phyloP scores from a whole-genome alignment of 2,797 vertebrate species.

The Anabacerthia variegaticeps region DNA sequence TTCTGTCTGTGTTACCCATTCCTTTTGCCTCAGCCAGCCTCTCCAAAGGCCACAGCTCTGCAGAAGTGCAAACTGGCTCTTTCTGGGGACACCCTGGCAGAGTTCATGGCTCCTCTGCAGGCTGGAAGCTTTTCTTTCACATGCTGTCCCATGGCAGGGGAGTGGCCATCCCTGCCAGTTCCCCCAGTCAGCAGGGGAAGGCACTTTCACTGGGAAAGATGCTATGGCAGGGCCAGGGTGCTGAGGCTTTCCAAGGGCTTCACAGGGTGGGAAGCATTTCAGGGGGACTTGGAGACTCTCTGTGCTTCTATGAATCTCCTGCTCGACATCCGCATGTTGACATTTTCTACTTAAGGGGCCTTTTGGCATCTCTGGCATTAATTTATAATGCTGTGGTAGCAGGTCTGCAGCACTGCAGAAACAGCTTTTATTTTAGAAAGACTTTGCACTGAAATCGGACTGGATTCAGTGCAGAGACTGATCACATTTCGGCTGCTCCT shows the following conservation, averaged over 20 bases:
- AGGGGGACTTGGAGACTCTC: not conserved
- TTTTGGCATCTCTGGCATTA: not conserved
- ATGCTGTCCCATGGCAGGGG: no score
- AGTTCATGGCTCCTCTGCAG: not conserved
- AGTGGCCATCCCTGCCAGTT: not conserved
- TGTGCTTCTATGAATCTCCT: not conserved
- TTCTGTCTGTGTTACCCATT: accelerated
- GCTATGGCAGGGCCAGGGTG: accelerated
- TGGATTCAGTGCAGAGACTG: not conserved
- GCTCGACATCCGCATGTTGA: not conserved
- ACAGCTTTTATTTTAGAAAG: not conserved
- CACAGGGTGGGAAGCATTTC: accelerated
- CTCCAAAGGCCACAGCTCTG: not conserved
- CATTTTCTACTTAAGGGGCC: constrained; percentile 25
- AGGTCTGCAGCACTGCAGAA: not conserved
- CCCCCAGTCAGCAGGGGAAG: not conserved
- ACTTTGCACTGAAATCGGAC: not conserved
- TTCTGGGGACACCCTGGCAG: not conserved
- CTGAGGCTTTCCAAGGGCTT: not conserved
- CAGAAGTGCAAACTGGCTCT: not conserved
- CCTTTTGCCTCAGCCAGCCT: not conserved
- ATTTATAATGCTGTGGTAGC: not conserved
- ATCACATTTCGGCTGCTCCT: not conserved
- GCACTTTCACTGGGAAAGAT: not conserved
- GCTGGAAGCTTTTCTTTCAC: not conserved